These are phyloP conservation scores for Hypselothyrea guttata DNA, from an alignment of 2,888 invertebrate species.

Conservation along the genomic window DNA sequence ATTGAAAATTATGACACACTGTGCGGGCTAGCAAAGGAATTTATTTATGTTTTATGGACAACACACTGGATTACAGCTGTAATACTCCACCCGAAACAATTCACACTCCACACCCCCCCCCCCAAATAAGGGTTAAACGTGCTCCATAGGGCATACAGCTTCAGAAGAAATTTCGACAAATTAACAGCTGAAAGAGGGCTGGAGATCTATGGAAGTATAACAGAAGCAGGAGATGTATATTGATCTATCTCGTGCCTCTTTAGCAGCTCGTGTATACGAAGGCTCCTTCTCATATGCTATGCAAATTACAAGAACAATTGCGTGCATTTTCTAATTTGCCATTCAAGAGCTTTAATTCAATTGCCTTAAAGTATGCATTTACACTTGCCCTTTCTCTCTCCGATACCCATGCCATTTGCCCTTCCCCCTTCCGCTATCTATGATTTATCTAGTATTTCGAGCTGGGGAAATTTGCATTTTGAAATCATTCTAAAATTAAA, in stretches of 20 bases:
- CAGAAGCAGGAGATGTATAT: not conserved
- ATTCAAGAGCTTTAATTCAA: too few relatives aligned
- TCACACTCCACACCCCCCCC: not conserved
- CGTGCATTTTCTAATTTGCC: too few relatives aligned
- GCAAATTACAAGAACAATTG: too few relatives aligned
- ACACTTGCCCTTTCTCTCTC: not conserved
- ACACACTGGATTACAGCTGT: constrained; percentile 46
- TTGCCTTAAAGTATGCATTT: too few relatives aligned
- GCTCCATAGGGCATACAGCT: constrained; percentile 32
- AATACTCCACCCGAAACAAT: constrained; percentile 23
- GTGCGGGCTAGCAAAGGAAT: constrained; percentile 25
- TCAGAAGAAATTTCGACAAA: too few relatives aligned
- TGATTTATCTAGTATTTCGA: constrained; percentile 25
- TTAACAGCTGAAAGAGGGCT: not conserved
- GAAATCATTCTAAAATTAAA: constrained; percentile 45
- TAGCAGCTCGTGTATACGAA: too few relatives aligned
- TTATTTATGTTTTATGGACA: constrained; percentile 55
- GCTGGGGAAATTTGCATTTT: constrained; percentile 46
- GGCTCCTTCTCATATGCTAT: too few relatives aligned
- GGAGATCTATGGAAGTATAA: not conserved
- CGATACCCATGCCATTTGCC: not conserved
- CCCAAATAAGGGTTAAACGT: constrained; percentile 33
- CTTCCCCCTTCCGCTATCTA: not conserved
- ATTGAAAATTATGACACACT: constrained; percentile 67
- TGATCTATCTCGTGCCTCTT: too few relatives aligned